phyloP scores from a whole-genome alignment of 1,140 invertebrate genomes.

The Saccostrea cuccullata region DNA sequence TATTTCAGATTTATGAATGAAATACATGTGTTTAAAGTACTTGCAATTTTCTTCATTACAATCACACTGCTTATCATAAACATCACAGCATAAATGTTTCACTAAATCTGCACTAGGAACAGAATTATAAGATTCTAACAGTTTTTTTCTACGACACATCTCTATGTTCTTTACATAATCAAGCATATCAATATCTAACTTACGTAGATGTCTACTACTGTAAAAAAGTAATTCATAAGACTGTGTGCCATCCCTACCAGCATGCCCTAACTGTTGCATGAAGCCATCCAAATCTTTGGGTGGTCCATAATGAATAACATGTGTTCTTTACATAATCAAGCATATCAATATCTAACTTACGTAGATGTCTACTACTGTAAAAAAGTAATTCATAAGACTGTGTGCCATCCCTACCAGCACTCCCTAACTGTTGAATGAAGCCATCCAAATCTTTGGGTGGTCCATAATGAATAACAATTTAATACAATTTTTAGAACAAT shows the following conservation, averaged over 20 bases:
- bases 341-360: not conserved
- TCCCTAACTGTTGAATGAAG: too few species aligned
- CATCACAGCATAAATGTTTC: slow-evolving; percentile 47
- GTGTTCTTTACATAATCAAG: not conserved
- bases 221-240: slow-evolving; percentile 39
- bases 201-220: slow-evolving; percentile 7
- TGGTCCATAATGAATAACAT: slow-evolving; percentile 52
- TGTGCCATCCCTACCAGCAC: slow-evolving; percentile 48
- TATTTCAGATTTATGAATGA: too few species aligned
- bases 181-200: not conserved
- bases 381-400: too few species aligned
- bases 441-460: slow-evolving; percentile 52
- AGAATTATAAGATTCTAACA: not conserved
- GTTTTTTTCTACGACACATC: not conserved
- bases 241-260: slow-evolving; percentile 26
- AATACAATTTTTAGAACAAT: too few species aligned
- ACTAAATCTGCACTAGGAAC: not conserved
- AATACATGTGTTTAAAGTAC: too few species aligned
- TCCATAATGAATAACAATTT: too few species aligned
- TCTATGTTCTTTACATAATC: not conserved
- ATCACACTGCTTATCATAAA: slow-evolving; percentile 29
- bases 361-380: slow-evolving; percentile 12
- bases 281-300: slow-evolving; percentile 51
- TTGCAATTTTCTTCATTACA: too few species aligned
- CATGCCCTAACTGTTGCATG: not conserved